phyloP scores from a whole-genome alignment of 2,888 invertebrate species.

The Callyntrura sp. region DNA sequence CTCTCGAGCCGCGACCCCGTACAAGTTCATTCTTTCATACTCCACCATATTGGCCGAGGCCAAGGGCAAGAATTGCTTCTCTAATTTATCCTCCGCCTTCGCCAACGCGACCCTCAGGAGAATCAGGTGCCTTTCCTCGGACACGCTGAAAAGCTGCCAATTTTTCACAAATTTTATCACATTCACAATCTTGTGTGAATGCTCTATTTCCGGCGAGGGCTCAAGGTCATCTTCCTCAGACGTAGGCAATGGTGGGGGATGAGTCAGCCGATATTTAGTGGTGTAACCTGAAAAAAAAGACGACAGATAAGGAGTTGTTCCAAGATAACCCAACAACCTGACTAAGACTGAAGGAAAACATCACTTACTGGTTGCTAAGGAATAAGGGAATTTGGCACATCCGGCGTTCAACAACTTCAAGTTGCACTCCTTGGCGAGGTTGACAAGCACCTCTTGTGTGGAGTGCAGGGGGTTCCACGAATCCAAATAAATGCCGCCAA shows the following conservation, averaged over 20 bases:
- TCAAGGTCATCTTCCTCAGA: too few relatives aligned
- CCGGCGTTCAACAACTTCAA: neutral
- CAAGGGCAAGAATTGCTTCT: too few relatives aligned
- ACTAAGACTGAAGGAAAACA: neutral
- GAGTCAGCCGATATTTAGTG: neutral
- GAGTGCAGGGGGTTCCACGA: too few relatives aligned
- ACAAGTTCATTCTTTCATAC: neutral
- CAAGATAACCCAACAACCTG: neutral
- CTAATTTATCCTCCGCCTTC: neutral
- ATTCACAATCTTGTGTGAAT: neutral
- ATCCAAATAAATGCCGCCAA: constrained; percentile 26
- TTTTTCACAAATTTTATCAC: neutral
- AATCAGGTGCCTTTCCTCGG: neutral
- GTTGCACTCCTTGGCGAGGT: neutral
- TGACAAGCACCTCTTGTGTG: neutral
- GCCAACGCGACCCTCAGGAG: neutral
- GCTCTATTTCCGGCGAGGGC: neutral
- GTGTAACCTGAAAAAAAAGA: neutral
- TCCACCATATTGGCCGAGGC: neutral
- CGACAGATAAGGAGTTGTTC: too few relatives aligned
- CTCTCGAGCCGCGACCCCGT: neutral
- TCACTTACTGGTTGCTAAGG: neutral
- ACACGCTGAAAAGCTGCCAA: neutral
- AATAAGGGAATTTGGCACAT: neutral
- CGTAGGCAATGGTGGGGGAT: neutral